Evolutionary conservation across 37 sponge, comb jelly and placozoan genomes (phyloP).

Genomic region (Chondrosia reniformis): DNA sequence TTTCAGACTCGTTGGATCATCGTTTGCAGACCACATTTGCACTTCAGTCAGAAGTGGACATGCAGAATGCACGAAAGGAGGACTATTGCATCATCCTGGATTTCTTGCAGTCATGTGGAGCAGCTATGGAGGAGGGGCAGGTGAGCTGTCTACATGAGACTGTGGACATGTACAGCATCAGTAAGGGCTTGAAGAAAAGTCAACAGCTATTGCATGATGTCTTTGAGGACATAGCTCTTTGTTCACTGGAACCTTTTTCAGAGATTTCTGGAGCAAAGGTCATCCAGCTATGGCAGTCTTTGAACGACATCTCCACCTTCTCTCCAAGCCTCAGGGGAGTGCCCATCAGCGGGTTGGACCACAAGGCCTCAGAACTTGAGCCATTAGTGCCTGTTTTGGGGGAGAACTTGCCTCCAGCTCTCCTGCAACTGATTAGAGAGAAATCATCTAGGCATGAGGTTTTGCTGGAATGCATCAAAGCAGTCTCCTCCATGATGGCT

Average conservation of each 20-base stretch:
- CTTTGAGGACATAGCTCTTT: background rate
- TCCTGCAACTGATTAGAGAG: background rate
- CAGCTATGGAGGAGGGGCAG: too few species aligned
- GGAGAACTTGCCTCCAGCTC: background rate
- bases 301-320: too few species aligned
- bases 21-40: conserved; percentile 12
- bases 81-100: background rate
- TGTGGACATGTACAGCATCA: too few species aligned
- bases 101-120: background rate
- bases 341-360: too few species aligned
- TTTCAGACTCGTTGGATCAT: conserved; percentile 40
- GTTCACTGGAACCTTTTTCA: background rate
- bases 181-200: background rate
- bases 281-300: background rate
- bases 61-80: conserved; percentile 40
- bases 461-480: background rate
- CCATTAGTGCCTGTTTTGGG: too few species aligned
- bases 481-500: background rate
- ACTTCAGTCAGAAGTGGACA: conserved; percentile 33
- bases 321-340: too few species aligned
- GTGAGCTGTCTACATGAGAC: too few species aligned
- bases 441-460: background rate
- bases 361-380: too few species aligned
- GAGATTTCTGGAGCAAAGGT: background rate
- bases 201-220: background rate